Base-by-base conservation (phyloP, 1,140 invertebrate species). In the Drosophila lini region DNA sequence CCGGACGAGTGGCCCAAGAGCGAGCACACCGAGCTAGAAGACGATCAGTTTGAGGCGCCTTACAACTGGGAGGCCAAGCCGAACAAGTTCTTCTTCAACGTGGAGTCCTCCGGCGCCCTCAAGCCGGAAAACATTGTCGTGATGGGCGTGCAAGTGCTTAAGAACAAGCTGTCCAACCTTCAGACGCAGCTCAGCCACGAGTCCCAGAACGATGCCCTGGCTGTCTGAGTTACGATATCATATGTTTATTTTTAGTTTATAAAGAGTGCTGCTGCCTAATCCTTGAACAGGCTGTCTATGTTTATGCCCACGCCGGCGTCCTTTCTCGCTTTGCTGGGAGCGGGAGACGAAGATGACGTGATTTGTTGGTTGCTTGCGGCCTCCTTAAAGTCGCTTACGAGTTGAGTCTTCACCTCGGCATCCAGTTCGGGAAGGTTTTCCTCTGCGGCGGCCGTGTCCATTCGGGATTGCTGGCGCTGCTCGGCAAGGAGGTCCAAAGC, bases 1-100 rank as follows among this genome's bases (percentile, higher is more conserved):
- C 98, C 99, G 44, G 98, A 99, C 92, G 99, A 99, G 93, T 99
- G 99, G 99, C 98, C 98, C 0, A 99, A 99, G 92, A 99, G 98
- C 93, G 98, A 99, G 94, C 98, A 98, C 92, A 97, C 96, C 50
- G 97, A 98, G 93, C 92, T 99, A 13, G 96, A 97, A 78, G 98
- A 99, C 90, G 97, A 98, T 93, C 95, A 97, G 93, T 96, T 96
- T 93, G 97, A 99, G 94, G 98, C 97, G 6, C 95, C 97, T 10
- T 99, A 97, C 91, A 97, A 98, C 84, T 97, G 97, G 94, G 96
- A 97, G 92, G 96, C 96, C 8, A 98, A 98, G 93, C 97, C 99
- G 11, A 99, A 98, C 91, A 99, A 99, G 94, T 99, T 98, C 92
- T 99, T 95, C 92, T 98, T 96, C 89, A 99, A 99, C 93, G 97